A percentile compares a stretch with the other conserved stretches of the same genome.
Conservation (phyloP, 2,888 invertebrate genomes). For the Agrilus mali region DNA sequence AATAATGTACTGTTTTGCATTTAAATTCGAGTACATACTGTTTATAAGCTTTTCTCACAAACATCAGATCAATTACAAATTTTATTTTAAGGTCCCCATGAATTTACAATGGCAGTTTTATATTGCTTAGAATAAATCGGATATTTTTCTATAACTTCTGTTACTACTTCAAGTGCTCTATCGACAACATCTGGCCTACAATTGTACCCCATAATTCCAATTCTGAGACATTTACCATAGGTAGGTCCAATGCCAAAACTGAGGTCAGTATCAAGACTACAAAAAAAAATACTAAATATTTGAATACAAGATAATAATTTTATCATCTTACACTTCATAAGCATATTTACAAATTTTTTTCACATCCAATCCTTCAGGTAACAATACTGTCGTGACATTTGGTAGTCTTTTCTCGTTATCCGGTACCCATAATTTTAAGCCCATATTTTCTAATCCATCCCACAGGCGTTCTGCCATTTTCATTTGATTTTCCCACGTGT, state of each 20-base stretch:
- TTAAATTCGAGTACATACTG: no score
- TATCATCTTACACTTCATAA: not conserved
- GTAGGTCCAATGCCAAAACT: constrained; percentile 70
- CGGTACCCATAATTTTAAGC: not conserved
- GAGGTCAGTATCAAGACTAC: constrained; percentile 51
- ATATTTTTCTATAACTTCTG: constrained; percentile 19
- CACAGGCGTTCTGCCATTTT: not conserved
- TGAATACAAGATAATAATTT: not conserved
- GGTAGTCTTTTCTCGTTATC: not conserved
- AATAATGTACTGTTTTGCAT: no score
- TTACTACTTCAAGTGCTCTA: constrained; percentile 23
- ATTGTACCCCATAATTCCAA: constrained; percentile 70
- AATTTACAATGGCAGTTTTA: no score
- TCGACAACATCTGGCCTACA: constrained; percentile 22
- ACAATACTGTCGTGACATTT: not conserved
- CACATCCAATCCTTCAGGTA: not conserved
- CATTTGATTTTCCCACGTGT: not conserved
- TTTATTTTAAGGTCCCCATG: no score
- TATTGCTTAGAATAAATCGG: no score
- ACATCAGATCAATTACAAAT: no score
- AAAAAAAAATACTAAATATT: constrained; percentile 8
- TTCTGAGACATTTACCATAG: constrained; percentile 58
- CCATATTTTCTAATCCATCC: not conserved
- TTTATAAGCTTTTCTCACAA: no score
- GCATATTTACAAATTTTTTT: not conserved